Evolutionary conservation across 2,113 vertebrate genomes (phyloP).

Genomic region (Neotoma lepida): DNA sequence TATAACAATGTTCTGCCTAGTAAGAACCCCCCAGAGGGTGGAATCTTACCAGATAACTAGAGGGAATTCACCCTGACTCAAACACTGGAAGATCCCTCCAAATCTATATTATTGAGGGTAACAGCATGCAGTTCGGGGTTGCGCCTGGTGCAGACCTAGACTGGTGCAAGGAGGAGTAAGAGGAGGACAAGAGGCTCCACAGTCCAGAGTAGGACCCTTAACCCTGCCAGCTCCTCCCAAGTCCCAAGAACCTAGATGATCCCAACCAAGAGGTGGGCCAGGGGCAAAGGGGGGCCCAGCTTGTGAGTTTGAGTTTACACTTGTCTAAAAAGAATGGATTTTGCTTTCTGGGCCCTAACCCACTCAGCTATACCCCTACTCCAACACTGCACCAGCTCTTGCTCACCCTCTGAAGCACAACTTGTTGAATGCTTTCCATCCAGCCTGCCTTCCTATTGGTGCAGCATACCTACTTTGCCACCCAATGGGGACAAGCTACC

Average conservation of each 20-base stretch:
- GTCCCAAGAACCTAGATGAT: too few species aligned
- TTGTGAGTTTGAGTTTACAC: not conserved
- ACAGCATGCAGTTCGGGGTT: not conserved
- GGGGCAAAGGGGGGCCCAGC: not conserved
- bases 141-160: not conserved
- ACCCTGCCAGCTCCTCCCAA: not conserved
- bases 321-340: not conserved
- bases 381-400: not conserved
- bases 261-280: not conserved
- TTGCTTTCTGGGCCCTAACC: not conserved
- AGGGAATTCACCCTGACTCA: not conserved
- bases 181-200: not conserved
- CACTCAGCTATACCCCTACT: not conserved
- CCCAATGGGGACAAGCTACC: not conserved
- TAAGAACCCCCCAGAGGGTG: not conserved
- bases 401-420: not conserved
- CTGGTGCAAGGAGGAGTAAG: not conserved
- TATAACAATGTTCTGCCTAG: not conserved
- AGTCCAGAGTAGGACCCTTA: not conserved
- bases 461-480: not conserved
- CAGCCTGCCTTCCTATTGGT: not conserved
- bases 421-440: not conserved
- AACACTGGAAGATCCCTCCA: not conserved
- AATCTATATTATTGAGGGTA: not conserved
- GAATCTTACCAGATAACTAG: not conserved